These are phyloP conservation scores for Mormyrus proboscirostris DNA, from an alignment of 2,797 vertebrate species.

Conservation along the genomic window DNA sequence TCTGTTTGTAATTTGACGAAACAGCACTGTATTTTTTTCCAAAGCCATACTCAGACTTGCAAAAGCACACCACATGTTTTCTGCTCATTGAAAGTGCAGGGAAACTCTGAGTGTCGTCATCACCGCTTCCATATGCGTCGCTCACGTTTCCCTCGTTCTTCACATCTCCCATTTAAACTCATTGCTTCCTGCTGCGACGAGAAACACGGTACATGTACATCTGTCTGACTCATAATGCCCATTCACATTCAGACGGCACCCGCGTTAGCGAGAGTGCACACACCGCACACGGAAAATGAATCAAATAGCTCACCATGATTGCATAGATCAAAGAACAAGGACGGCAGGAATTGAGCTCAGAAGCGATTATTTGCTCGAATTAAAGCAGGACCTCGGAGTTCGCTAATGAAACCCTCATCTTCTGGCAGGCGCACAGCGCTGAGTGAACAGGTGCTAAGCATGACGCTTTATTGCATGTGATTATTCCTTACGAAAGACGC, in stretches of 20 bases:
- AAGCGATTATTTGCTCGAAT: neutral
- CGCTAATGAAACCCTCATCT: neutral
- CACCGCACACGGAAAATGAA: neutral
- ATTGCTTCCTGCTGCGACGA: constrained; percentile 18
- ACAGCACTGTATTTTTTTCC: neutral
- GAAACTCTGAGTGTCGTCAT: constrained; percentile 31
- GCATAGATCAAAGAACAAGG: neutral
- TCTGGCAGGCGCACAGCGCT: neutral
- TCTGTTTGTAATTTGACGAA: constrained; percentile 15
- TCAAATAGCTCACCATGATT: neutral
- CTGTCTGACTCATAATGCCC: neutral
- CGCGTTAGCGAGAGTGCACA: neutral
- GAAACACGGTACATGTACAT: neutral
- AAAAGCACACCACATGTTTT: constrained; percentile 22
- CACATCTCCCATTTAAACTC: constrained; percentile 16
- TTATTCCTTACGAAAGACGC: neutral
- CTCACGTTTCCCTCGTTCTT: constrained; percentile 22
- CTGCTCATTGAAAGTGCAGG: neutral
- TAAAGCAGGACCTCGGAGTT: neutral
- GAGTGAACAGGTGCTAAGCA: neutral
- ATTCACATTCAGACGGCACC: neutral
- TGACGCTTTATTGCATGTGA: neutral
- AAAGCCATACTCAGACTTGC: neutral
- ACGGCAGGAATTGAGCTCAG: neutral
- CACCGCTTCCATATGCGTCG: constrained; percentile 34